Conservation (phyloP, 2,113 vertebrate genomes). For the Dasyornis broadbenti region DNA sequence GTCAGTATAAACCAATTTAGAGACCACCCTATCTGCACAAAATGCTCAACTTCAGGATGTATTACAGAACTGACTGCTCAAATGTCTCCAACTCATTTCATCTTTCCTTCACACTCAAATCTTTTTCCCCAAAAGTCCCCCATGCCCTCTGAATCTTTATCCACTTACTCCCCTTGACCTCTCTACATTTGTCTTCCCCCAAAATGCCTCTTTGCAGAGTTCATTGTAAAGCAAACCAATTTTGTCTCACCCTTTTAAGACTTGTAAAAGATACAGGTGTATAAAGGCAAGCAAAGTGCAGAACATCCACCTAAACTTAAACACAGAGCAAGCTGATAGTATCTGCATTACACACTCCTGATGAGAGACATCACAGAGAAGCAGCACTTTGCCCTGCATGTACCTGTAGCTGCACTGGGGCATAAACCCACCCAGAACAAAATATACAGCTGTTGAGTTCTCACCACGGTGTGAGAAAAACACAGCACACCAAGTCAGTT, state of each 20-base stretch:
- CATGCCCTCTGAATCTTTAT: not conserved
- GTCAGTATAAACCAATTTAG: not conserved
- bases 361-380: not conserved
- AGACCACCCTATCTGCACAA: not conserved
- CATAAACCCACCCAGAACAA: not conserved
- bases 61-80: not conserved
- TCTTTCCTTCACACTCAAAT: not conserved
- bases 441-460: not conserved
- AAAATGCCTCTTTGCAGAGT: not conserved
- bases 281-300: not conserved
- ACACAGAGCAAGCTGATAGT: not conserved
- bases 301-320: not conserved
- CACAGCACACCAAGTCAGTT: not conserved
- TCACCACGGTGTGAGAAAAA: not conserved
- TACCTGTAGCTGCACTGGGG: rapidly evolving
- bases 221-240: not conserved
- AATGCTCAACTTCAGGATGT: not conserved
- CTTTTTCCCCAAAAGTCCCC: not conserved
- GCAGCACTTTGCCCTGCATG: not conserved
- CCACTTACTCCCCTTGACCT: not conserved
- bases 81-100: not conserved
- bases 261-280: not conserved
- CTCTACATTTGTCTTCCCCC: not conserved
- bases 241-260: not conserved
- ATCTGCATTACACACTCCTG: not conserved